Base-by-base conservation (phyloP, 1,140 invertebrate species). In the Bombus balteatus region DNA sequence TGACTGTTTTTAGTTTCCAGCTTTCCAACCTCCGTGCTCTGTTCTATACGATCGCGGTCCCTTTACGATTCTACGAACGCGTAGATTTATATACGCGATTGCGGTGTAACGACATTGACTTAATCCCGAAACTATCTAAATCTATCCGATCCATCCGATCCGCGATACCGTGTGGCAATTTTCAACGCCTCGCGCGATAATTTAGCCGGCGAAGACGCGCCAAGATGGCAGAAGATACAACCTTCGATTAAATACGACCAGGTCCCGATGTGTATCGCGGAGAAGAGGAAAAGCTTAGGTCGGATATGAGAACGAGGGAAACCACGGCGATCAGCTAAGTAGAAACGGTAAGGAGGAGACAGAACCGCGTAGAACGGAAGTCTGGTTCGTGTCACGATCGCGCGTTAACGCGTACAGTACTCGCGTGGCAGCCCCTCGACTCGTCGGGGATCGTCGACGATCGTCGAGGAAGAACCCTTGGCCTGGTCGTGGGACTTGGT, bases 251-350 rank as follows among this genome's bases (percentile, higher is more conserved):
- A 87, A 85, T 77, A 72, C 70, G 12, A 57, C 9, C 74, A 59
- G 37, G 75, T 80, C 12, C n/a, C 72, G 88, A 90, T 88, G 65
- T 0, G 83, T 90, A 90, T 90, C 89, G 47, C 86, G 53, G 32
- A 1, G 39, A 34, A 32, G 62, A 53, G 32, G 83, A 72, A 57
- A 81, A 74, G 12, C 22, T 39, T 5, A n/a, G 39, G 13, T 62
- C 4, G 82, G 0, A 39, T n/a, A 37, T 10, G 74, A 53, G 74
- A 71, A 68, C 39, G 41, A 41, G 28, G 72, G 59, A 70, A 70
- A 53, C 4, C 22, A 22, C 47, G 47, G 2, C 1, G 37, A 70
- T 37, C 37, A 3, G 10, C 18, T 13, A 18, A 39, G 34, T 18
- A 25, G 62, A 43, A 62, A 25, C 6, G 25, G 25, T 1, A 10